Evolutionary conservation across 2,797 vertebrate species (phyloP).

Genomic region (Eremophila alpestris): DNA sequence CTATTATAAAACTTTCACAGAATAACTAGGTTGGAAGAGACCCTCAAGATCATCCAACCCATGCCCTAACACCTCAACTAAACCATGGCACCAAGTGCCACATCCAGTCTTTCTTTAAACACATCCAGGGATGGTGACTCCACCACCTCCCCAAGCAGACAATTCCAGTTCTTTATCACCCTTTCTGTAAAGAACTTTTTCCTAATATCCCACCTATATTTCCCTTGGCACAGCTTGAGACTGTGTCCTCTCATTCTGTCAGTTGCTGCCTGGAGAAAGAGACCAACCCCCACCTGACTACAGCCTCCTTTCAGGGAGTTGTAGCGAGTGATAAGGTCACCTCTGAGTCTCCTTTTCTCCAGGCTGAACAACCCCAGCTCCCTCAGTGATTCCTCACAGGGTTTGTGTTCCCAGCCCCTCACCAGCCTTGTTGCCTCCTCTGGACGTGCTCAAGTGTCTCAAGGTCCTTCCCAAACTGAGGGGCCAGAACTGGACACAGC

Average conservation of each 20-base stretch:
- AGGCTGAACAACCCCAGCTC: too few species aligned
- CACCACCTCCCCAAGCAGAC: background rate
- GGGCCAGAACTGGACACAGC: too few species aligned
- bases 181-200: background rate
- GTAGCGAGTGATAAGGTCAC: too few species aligned
- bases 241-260: background rate
- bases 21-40: background rate
- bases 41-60: background rate
- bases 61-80: background rate
- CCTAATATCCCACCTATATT: background rate
- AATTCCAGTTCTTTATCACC: background rate
- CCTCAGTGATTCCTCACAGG: fast-evolving
- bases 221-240: fast-evolving
- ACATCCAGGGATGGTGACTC: background rate
- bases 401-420: background rate
- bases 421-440: background rate
- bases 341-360: too few species aligned
- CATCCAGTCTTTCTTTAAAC: background rate
- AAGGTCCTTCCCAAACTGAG: background rate
- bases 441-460: fast-evolving
- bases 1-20: background rate
- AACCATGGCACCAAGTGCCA: fast-evolving
- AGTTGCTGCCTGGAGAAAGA: background rate
- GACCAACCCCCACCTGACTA: background rate
- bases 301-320: too few species aligned